Conservation (phyloP, 2,113 vertebrate species). For the Pseudorhombus dupliciocellatus region DNA sequence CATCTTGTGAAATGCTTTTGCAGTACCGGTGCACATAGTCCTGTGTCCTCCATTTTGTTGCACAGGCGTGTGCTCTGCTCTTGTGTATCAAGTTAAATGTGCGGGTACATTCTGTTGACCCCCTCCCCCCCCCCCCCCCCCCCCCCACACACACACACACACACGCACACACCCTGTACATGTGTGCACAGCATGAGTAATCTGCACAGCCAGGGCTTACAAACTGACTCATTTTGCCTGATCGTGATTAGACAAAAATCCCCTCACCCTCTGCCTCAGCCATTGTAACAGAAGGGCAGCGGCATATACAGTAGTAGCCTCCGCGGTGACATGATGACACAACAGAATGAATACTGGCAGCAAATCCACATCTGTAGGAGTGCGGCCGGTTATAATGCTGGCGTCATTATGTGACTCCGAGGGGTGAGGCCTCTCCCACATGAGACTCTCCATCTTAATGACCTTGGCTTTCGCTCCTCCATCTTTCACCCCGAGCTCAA, state of each 20-base stretch:
- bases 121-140: too few relatives aligned
- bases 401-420: slow-evolving; percentile 9
- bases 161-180: too few relatives aligned
- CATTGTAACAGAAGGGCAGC: background rate
- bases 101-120: slow-evolving; percentile 6
- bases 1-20: slow-evolving; percentile 14
- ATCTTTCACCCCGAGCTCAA: slow-evolving; percentile 50
- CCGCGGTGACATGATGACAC: slow-evolving; percentile 5
- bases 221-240: slow-evolving; percentile 9
- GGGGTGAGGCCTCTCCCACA: slow-evolving; percentile 29
- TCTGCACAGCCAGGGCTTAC: background rate
- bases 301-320: background rate
- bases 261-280: background rate
- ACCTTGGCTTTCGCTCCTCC: slow-evolving; percentile 39
- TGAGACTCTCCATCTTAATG: slow-evolving; percentile 20
- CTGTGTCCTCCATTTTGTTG: background rate
- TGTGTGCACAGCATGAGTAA: slow-evolving; percentile 17
- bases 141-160: too few relatives aligned
- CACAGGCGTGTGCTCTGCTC: background rate
- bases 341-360: slow-evolving; percentile 14
- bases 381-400: background rate
- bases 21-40: background rate
- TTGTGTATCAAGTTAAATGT: background rate
- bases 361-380: background rate
- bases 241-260: slow-evolving; percentile 13